Conservation (phyloP, 1,140 invertebrate genomes). For the Papilio machaon region DNA sequence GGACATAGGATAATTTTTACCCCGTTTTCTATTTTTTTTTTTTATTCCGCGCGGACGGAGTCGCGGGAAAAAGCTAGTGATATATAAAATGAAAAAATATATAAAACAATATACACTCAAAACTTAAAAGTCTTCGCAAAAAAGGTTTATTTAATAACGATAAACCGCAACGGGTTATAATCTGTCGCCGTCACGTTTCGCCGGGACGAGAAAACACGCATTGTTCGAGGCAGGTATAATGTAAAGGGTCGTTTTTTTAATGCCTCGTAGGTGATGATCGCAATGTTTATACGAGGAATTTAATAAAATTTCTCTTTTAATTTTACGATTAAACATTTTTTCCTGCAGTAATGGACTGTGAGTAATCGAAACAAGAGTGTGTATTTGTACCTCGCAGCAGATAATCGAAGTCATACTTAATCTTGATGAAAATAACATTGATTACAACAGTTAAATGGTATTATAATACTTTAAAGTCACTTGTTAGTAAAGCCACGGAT, state of each 20-base stretch:
- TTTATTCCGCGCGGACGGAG: no score
- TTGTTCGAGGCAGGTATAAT: constrained; percentile 27
- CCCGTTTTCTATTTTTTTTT: no score
- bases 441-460: no score
- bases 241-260: constrained; percentile 25
- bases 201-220: constrained; percentile 39
- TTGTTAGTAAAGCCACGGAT: no score
- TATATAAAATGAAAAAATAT: constrained; percentile 25
- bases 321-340: background rate
- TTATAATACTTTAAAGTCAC: no score
- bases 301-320: background rate
- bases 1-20: no score
- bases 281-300: background rate
- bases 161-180: constrained; percentile 61
- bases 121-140: constrained; percentile 21
- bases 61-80: no score
- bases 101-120: background rate
- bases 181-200: constrained; percentile 64
- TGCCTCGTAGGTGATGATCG: constrained; percentile 7
- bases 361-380: background rate
- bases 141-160: constrained; percentile 46
- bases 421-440: no score
- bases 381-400: background rate
- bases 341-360: background rate
- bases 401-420: no score